Conservation (phyloP, 2,797 vertebrate species). For the Rhinogobio ventralis region DNA sequence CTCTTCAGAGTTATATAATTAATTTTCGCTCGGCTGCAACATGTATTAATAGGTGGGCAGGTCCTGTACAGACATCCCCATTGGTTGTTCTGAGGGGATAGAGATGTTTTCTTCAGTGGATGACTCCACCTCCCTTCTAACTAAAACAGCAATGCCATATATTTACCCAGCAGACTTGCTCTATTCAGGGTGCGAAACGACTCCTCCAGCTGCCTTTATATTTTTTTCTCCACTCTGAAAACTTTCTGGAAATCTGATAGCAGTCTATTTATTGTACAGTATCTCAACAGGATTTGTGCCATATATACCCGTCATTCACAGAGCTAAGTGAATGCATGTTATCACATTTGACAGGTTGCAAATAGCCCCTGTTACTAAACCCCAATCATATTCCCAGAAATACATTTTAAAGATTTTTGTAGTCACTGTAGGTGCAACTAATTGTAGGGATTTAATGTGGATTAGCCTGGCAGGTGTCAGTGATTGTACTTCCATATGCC, state of each 20-base stretch:
- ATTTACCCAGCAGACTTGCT: background rate
- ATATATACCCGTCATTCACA: background rate
- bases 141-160: background rate
- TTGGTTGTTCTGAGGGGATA: conserved; percentile 51
- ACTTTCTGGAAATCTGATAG: conserved; percentile 24
- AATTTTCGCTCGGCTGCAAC: conserved; percentile 7
- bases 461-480: conserved; percentile 31
- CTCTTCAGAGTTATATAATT: background rate
- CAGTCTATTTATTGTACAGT: background rate
- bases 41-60: conserved; percentile 26
- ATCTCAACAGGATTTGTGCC: background rate
- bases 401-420: background rate
- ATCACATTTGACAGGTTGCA: background rate
- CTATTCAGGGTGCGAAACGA: background rate
- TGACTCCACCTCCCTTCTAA: conserved; percentile 2
- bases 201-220: background rate
- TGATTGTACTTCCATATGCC: conserved; percentile 20
- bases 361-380: background rate
- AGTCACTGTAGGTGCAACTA: conserved; percentile 9
- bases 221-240: background rate
- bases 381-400: background rate
- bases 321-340: background rate
- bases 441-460: conserved; percentile 31
- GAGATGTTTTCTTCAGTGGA: conserved; percentile 17
- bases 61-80: conserved; percentile 29